Conservation (phyloP, 2,888 invertebrate genomes). For the Volucella bombylans region DNA sequence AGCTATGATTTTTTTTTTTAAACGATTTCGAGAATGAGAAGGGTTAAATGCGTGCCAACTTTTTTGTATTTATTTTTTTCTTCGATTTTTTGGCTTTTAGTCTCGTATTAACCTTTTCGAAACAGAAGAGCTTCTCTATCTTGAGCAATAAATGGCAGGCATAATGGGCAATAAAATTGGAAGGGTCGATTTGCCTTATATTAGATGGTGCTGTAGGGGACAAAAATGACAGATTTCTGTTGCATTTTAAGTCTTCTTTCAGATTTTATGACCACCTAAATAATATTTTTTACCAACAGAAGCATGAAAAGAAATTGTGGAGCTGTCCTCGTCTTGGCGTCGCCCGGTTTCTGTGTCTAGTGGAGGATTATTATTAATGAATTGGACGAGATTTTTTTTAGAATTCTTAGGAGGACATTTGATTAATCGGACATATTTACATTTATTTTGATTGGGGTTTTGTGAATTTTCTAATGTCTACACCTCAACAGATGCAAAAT, state of each 20-base stretch:
- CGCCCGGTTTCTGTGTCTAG: too few relatives aligned
- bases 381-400: too few relatives aligned
- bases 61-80: not conserved
- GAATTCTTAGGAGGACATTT: too few relatives aligned
- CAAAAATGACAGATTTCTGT: slow-evolving; percentile 7
- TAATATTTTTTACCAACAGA: not conserved
- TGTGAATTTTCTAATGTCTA: too few relatives aligned
- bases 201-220: not conserved
- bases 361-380: too few relatives aligned
- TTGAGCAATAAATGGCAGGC: slow-evolving; percentile 10
- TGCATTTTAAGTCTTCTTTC: slow-evolving; percentile 1
- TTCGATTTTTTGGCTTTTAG: not conserved
- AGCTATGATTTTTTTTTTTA: slow-evolving; percentile 36
- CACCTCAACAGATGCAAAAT: too few relatives aligned
- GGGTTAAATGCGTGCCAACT: slow-evolving; percentile 30
- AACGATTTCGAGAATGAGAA: slow-evolving; percentile 12
- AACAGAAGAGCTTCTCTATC: not conserved
- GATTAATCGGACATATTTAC: too few relatives aligned
- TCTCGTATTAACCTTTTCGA: not conserved
- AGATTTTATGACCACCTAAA: not conserved
- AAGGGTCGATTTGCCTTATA: slow-evolving; percentile 18
- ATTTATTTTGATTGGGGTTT: too few relatives aligned
- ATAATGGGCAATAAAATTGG: slow-evolving; percentile 22
- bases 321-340: not conserved
- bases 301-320: not conserved